Conservation (phyloP, 2,888 invertebrate genomes). For the Elmis aenea region DNA sequence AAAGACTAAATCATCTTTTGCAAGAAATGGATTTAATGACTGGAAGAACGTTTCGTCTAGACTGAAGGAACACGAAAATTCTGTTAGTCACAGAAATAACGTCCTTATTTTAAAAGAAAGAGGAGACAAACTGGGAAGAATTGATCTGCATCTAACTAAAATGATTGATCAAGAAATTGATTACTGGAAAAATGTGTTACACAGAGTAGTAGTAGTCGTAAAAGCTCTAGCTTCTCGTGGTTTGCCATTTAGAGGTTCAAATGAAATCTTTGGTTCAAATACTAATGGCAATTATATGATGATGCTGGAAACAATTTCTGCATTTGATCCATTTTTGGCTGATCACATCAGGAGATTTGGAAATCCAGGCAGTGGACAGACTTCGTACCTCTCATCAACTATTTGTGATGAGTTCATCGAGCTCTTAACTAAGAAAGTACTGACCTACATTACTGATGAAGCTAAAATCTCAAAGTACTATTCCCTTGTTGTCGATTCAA, state of each 20-base stretch:
- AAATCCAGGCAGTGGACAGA: slow-evolving; percentile 23
- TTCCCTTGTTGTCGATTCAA: slow-evolving; percentile 26
- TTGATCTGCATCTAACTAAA: background rate
- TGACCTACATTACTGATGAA: slow-evolving; percentile 19
- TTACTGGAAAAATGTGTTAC: slow-evolving; percentile 28
- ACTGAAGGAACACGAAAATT: background rate
- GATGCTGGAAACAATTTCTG: slow-evolving; percentile 27
- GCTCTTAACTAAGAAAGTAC: slow-evolving; percentile 22
- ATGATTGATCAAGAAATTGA: slow-evolving; percentile 13
- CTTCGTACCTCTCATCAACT: slow-evolving; percentile 24
- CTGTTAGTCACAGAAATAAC: background rate
- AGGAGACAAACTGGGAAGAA: slow-evolving; percentile 5
- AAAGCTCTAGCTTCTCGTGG: slow-evolving; percentile 25
- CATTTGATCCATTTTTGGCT: slow-evolving; percentile 33
- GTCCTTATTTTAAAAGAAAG: slow-evolving; percentile 2
- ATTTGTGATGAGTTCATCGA: slow-evolving; percentile 27
- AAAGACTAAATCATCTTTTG: slow-evolving; percentile 3
- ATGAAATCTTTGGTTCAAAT: slow-evolving; percentile 25
- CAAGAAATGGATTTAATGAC: background rate
- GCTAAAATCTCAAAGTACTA: slow-evolving; percentile 22
- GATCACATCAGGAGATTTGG: slow-evolving; percentile 28
- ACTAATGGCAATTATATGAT: slow-evolving; percentile 31
- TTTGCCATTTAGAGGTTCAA: slow-evolving; percentile 26
- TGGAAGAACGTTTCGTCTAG: background rate
- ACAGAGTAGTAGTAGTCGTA: slow-evolving; percentile 25